Base-by-base conservation (phyloP, 1,140 invertebrate genomes). In the Zaprionus taronus region DNA sequence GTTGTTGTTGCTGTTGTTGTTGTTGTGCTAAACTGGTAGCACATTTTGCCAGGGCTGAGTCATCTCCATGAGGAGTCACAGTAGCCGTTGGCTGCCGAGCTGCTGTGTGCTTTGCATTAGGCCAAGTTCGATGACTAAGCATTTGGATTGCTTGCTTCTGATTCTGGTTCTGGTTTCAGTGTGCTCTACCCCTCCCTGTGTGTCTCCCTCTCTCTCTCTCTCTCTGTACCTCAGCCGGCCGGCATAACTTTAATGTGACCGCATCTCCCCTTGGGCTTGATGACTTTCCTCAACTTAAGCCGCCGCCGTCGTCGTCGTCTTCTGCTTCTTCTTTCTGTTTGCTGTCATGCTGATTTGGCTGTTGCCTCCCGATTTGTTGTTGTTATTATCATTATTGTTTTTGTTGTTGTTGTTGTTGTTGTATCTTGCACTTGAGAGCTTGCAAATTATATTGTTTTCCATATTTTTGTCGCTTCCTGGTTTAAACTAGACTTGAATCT, bases 121-220 rank as follows among this genome's bases (percentile, higher is more conserved):
- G 80, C 83, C 84, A 87, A 89, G 84, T 87, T 87, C 83, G 83
- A 87, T 87, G 83, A 87, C 83, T 87, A 89, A 87, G 84, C 83
- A 83, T 70, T 80, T 75, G 67, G 63, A 56, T 44, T 61, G 51
- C 41, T n/a, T 15, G 15, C 26, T 24, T 60, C 66, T 79, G 78
- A 71, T 79, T 82, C 79, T 72, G 61, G 56, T 60, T 65, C 72
- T 73, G 75, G 44, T 69, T 67, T 47, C n/a, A 47, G n/a, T 31
- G 51, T 63, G 11, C 36, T 72, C 51, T 64, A 28, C 28, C 56
- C 6, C 38, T 34, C 36, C 47, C 22, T 7, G 38, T 17, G 6
- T 11, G 5, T 22, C 7, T 9, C 24, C 34, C 63, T 41, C 31
- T 55, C 5, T 38, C 5, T 26, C 36, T 53, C 11, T 6, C 31